Conservation (phyloP, 1,140 invertebrate species). For the Macrobrachium nipponense region DNA sequence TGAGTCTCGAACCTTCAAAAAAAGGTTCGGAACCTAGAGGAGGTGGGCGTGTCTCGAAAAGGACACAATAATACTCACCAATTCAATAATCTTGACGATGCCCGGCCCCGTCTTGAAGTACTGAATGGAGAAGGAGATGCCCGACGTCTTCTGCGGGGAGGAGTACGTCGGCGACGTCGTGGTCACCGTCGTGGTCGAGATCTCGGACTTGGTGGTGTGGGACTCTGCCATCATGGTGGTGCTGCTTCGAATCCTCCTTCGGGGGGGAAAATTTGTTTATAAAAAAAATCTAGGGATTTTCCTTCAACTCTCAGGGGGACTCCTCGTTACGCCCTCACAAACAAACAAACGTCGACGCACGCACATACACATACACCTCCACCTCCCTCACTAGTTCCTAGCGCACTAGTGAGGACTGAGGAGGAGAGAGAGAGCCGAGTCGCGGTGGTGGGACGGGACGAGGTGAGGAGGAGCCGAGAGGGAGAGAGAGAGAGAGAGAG, state of each 20-base stretch:
- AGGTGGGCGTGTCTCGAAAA: no score
- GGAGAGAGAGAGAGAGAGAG: not conserved
- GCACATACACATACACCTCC: slow-evolving; percentile 31
- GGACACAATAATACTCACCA: slow-evolving; percentile 22
- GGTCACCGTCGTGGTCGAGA: slow-evolving; percentile 37
- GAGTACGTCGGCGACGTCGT: slow-evolving; percentile 46
- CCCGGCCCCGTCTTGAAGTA: slow-evolving; percentile 56
- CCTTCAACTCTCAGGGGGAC: not conserved
- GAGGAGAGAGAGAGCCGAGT: no score
- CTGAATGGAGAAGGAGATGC: slow-evolving; percentile 43
- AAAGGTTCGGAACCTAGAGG: no score
- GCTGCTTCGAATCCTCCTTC: not conserved
- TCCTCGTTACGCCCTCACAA: slow-evolving; percentile 9
- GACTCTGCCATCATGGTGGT: slow-evolving; percentile 54
- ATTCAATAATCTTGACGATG: slow-evolving; percentile 48
- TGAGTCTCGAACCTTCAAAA: no score
- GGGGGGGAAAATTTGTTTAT: not conserved
- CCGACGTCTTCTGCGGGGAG: slow-evolving; percentile 31
- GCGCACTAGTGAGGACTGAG: slow-evolving; percentile 17
- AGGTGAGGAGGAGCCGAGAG: not conserved
- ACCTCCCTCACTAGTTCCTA: slow-evolving; percentile 44
- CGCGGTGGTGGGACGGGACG: not conserved
- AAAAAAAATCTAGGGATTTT: no score
- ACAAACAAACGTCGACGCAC: not conserved
- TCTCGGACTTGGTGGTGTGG: slow-evolving; percentile 43